Base-by-base conservation (phyloP, 2,113 vertebrate genomes). In the Lycaon pictus region DNA sequence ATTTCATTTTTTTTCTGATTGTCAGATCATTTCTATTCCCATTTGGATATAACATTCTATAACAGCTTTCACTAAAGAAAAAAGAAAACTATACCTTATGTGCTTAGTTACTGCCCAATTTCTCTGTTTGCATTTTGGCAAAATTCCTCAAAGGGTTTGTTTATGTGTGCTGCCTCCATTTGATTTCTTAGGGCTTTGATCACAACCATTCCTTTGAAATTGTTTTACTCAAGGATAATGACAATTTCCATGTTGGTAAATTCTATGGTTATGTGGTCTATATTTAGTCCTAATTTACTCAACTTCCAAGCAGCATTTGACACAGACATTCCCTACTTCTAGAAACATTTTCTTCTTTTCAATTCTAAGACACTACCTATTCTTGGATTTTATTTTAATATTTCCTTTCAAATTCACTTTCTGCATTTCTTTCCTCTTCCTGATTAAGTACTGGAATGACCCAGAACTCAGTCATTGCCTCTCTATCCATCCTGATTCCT, bases 71-170 rank as follows among this genome's bases (percentile, higher is more conserved):
- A 67, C 35, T 43, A 79, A 83, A 62, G 32, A 27, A 67, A 58
- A 60, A 63, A 88, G 4, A 58, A 83, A 92, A n/a, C 29, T 74
- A 72, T 32, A 90, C 0, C 11, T 5, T 77, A 29, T 37, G 9
- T 81, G 11, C 15, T 55, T 63, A 90, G 22, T 96, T 80, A 37
- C 8, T 89, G 10, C 11, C 22, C 60, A 92, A 48, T 85, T 92
- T 92, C 93, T 88, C 55, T 91, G 19, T 80, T 87, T 93, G n/a
- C 37, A 69, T 83, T 92, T 95, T 56, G 35, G 63, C 76, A 93
- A 96, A 76, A 74, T 92, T 90, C 37, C 58, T 88, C 20, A 69
- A 58, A 51, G 27, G 7, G 4, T 83, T 74, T 63, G 11, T 94
- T 86, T 88, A 48, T 13, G 7, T 72, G 87, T 82, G 3, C 8